Evolutionary conservation across 2,888 invertebrate species (phyloP), one percentile per base, ranked within the genome.

Genomic region (Endomychus coccineus): DNA sequence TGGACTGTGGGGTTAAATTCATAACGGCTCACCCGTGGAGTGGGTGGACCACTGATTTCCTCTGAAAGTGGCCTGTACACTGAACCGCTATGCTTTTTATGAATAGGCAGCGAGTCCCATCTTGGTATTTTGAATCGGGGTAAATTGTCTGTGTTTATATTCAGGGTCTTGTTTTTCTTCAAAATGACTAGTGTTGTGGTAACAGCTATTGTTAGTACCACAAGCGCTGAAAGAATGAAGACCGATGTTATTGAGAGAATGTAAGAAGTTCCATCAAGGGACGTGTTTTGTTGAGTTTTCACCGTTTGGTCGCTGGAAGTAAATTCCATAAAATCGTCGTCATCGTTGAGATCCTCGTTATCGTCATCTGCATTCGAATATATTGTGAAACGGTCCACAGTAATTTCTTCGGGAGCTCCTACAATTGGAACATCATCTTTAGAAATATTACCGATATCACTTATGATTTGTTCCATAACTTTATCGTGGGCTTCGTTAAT

Each of bases 31-130:
- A 57, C 44, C 41, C 77, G 83, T 30, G 83, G 82, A 53, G 80
- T 77, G 55, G 75, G 69, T 3, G 79, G 77, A 29, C 78, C 78
- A 7, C 74, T 71, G 47, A 83, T 74, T 49, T 86, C 85, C 61
- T 85, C 85, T 7, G 83, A 82, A 35, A 86, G 67, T 47, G 83
- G 83, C 56, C 82, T 81, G 65, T 85, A 86, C 12, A 86, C 81
- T 40, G 84, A 71, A 2, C 80, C 80, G 50, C 80, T 80, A 60
- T 81, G 80, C 55, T 78, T 80, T 69, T 78, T 80, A 24, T 73
- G 69, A 42, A 70, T 70, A 11, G 49, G 48, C 2, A 49, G 52
- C 2, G 50, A 47, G 16, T 55, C 51, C 63, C 64, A 65, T 16
- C 56, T 46, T 13, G 60, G 58, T 31, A 64, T 62, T 41, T 60